Base-by-base conservation (phyloP, 2,113 vertebrate species). In the Pteropus alecto region DNA sequence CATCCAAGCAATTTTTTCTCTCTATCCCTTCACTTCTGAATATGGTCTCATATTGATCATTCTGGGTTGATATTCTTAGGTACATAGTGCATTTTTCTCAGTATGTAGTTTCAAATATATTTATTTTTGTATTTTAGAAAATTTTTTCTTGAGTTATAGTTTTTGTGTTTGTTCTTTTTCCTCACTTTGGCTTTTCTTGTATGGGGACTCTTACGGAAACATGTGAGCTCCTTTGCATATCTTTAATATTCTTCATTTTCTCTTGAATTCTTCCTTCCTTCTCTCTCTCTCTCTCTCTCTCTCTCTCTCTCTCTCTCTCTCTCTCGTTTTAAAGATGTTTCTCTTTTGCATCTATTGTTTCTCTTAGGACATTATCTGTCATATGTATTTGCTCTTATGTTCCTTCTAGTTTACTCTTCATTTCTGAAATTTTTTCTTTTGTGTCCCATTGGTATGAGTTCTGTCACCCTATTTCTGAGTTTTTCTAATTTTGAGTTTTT, bases 221-320 rank as follows among this genome's bases (percentile, higher is more conserved):
- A 2, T 41, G 90, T 6, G 5, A 3, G 5, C 2, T 84, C 22
- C 28, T 54, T 82, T 86, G 38, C 16, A 21, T 82, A 73, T 92
- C 24, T 73, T 89, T 76, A 83, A 60, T 86, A 90, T 71, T 87
- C 67, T 3, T 84, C 48, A 68, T 89, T 96, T 92, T 90, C 54
- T 95, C 41, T 71, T 3, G 38, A 38, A 38, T 38, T 7, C 10
- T 46, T 48, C 46, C 12, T 13, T 48, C 46, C 12, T 14, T 48
- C 48, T 43, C 8, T 43, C 48, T 51, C 13, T 48, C 48, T 14
- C 14, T 51, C 48, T 14, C 14, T 51, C 48, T 48, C 14, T 48
- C 91, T 46, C 8, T 46, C 13, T 51, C 14, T 92, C 68, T 96
- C 68, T 82, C 33, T 11, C 70, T 88, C 88, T 65, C 12, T 83